Percentiles rank a stretch among this genome's conserved stretches.
Evolutionary conservation across 2,113 vertebrate genomes (phyloP).

Genomic region (Cavia porcellus): DNA sequence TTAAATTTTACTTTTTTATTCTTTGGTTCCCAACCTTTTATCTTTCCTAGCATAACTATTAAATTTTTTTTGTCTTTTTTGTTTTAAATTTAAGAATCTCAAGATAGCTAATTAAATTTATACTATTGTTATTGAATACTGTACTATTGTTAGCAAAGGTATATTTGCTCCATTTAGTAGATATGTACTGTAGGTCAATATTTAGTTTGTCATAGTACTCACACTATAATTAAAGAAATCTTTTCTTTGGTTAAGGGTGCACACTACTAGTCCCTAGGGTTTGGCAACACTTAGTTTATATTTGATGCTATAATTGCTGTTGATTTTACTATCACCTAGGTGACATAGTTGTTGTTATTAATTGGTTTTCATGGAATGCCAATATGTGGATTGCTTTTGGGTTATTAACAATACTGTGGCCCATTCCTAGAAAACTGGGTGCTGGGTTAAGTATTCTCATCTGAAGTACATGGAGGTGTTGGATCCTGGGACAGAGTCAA

Average conservation of each 20-base stretch:
- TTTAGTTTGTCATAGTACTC: neutral
- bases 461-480: neutral
- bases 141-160: neutral
- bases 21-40: neutral
- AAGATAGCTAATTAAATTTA: neutral
- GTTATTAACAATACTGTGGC: neutral
- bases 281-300: too few relatives aligned
- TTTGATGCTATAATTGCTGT: too few relatives aligned
- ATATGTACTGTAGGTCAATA: neutral
- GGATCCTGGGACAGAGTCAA: neutral
- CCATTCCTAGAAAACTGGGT: neutral
- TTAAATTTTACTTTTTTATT: neutral
- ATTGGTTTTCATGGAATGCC: neutral
- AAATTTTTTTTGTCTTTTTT: neutral
- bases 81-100: neutral
- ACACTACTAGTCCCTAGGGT: neutral
- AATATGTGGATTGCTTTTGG: too few relatives aligned
- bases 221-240: neutral
- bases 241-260: neutral
- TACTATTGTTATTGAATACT: neutral
- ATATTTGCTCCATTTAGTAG: neutral
- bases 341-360: neutral
- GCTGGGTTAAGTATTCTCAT: neutral
- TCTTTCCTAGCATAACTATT: neutral
- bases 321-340: neutral